phyloP scores from a whole-genome alignment of 2,888 invertebrate genomes.

The Ophioninae sp. region DNA sequence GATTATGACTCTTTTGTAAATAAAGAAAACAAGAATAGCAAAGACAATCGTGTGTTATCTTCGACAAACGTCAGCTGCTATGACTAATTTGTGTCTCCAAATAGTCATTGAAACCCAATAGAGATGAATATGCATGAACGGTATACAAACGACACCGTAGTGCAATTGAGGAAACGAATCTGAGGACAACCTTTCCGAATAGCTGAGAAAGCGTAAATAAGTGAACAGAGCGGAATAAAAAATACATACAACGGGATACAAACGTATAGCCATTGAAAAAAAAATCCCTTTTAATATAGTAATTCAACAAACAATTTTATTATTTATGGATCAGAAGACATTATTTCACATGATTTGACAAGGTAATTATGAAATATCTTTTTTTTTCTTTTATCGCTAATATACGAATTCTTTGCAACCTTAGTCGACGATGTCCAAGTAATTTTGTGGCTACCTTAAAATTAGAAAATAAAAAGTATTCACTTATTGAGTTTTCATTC shows the following conservation, averaged over 20 bases:
- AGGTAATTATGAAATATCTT: slow-evolving; percentile 54
- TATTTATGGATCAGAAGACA: slow-evolving; percentile 61
- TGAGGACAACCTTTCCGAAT: too few species aligned
- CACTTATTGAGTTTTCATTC: slow-evolving; percentile 26
- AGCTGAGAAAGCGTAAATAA: too few species aligned
- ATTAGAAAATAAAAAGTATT: slow-evolving; percentile 9
- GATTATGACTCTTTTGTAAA: slow-evolving; percentile 39
- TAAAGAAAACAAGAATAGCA: slow-evolving; percentile 32
- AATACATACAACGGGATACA: too few species aligned
- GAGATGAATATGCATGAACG: neutral
- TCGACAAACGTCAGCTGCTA: neutral
- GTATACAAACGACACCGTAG: too few species aligned
- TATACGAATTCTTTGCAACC: slow-evolving; percentile 27
- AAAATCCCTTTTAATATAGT: slow-evolving; percentile 50
- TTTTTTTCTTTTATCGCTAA: slow-evolving; percentile 42
- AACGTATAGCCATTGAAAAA: neutral
- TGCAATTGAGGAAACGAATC: too few species aligned
- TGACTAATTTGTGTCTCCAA: neutral
- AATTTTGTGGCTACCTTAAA: slow-evolving; percentile 16
- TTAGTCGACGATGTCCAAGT: slow-evolving; percentile 39
- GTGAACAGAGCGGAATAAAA: too few species aligned
- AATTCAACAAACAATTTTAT: slow-evolving; percentile 63
- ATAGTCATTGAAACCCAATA: neutral
- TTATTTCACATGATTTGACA: slow-evolving; percentile 53
- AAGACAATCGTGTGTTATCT: neutral